Base-by-base conservation (phyloP, 2,888 invertebrate genomes). In the Toxonevra muliebris region DNA sequence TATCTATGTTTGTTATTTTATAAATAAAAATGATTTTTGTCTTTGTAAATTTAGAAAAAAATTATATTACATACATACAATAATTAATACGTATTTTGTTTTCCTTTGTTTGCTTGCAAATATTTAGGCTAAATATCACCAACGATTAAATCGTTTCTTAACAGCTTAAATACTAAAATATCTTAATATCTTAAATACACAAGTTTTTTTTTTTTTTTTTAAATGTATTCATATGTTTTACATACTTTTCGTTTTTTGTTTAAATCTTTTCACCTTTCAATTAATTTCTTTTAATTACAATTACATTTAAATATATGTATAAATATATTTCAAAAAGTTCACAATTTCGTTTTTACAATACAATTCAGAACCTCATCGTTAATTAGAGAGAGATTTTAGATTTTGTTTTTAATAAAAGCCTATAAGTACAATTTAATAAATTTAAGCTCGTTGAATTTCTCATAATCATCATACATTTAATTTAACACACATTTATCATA, bases 61-160 rank as follows among this genome's bases (percentile, higher is more conserved):
- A 30, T 30, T 30, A 30, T 30, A 30, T 30, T 30, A 30, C 30
- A 30, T 30, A 30, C 30, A 30, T 30, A 30, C 30, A 30, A 30
- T 30, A 30, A 30, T 30, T 30, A 30, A 30, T 30, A 30, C 30
- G 30, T 30, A 30, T 30, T 30, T 4, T 30, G 30, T 30, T 30
- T 30, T 30, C 7, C 7, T 30, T 30, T 30, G 30, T 30, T 30
- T 30, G 30, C 7, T 30, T 30, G 30, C 30, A 78, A 79, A 72
- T 71, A 76, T 80, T 80, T 80, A 80, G 79, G 82, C 83, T 83
- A 84, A 82, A 83, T 83, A 83, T 84, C 83, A 83, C 83, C 83
- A 82, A 84, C 83, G 83, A 83, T 82, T 83, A 77, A 77, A 83
- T 84, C 83, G 83, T 77, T 79, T 68, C 63, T 70, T 66, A 66